Evolutionary conservation across 2,797 vertebrate genomes (phyloP).

Genomic region (Lutjanus campechanus): DNA sequence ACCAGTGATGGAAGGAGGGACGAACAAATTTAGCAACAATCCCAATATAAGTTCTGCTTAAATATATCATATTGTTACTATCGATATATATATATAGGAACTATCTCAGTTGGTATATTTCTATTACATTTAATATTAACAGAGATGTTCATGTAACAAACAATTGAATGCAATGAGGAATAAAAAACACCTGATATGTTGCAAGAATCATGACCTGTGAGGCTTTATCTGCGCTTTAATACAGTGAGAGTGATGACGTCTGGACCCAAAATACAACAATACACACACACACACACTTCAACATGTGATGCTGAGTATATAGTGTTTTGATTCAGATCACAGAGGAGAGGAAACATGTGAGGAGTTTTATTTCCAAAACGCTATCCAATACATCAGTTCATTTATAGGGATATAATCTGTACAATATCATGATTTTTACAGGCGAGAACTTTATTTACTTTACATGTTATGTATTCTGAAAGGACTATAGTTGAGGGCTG

Average conservation of each 20-base stretch:
- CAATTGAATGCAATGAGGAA: constrained; percentile 35
- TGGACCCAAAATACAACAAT: constrained; percentile 66
- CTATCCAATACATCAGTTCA: constrained; percentile 40
- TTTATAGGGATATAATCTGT: constrained; percentile 51
- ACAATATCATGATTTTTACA: constrained; percentile 54
- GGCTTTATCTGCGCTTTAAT: constrained; percentile 36
- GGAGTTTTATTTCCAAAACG: constrained; percentile 57
- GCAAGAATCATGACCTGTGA: constrained; percentile 42
- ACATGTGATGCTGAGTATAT: constrained; percentile 68
- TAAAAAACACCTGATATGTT: constrained; percentile 67
- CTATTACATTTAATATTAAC: constrained; percentile 71
- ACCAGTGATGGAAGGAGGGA: constrained; percentile 65
- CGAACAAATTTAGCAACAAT: constrained; percentile 65
- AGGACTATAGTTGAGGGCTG: constrained; percentile 32
- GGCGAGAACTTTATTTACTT: constrained; percentile 27
- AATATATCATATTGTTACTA: constrained; percentile 62
- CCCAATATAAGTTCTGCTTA: constrained; percentile 63
- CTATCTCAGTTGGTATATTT: constrained; percentile 59
- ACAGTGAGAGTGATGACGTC: constrained; percentile 40
- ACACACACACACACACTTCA: constrained; percentile 46
- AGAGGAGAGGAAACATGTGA: constrained; percentile 54
- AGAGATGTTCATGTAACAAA: constrained; percentile 57
- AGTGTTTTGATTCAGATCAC: constrained; percentile 67
- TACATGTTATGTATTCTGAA: constrained; percentile 25
- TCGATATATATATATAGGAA: constrained; percentile 54